Base-by-base conservation (phyloP, 2,113 vertebrate genomes). In the Actenoides hombroni region DNA sequence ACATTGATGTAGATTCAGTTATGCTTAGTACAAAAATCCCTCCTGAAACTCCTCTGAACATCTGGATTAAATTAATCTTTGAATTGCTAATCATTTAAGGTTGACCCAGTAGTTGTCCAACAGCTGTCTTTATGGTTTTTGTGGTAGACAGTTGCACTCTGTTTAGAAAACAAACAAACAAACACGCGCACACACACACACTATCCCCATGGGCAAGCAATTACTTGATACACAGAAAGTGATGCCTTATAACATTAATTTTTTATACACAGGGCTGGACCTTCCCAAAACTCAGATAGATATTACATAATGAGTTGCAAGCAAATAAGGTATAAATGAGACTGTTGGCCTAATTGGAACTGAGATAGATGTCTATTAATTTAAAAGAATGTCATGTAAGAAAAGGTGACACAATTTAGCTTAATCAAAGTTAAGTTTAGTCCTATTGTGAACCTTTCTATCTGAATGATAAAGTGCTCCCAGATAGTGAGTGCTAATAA, bases 1-100 rank as follows among this genome's bases (percentile, higher is more conserved):
- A 77, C 33, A 28, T 25, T 68, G 78, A 48, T 94, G 92, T 83
- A 91, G 37, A 42, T 91, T 97, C 70, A 49, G 6, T 65, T 93
- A 75, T 24, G 29, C 63, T 94, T 25, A 78, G 53, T 80, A 59
- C 59, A 70, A 84, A 94, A 91, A 51, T 7, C 61, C 60, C 31
- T 90, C 82, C 90, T 94, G 81, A 91, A 95, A 91, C 84, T 25
- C n/a, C 48, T 86, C 61, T 84, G 48, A 95, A 49, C 78, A 64
- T 94, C 91, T 95, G 75, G 64, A 93, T 87, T 88, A 88, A 94
- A 94, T 95, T 83, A 73, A 64, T 93, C 57, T 95, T 90, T 94
- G 89, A 94, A 83, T 90, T 95, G 56, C 35, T 97, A 76, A 87
- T 97, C 90, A 86, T 85, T 96, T 91, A 60, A 69, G 19, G 56